Conservation (phyloP, 92 coral and sea anemone species). For the Heteractis magnifica region DNA sequence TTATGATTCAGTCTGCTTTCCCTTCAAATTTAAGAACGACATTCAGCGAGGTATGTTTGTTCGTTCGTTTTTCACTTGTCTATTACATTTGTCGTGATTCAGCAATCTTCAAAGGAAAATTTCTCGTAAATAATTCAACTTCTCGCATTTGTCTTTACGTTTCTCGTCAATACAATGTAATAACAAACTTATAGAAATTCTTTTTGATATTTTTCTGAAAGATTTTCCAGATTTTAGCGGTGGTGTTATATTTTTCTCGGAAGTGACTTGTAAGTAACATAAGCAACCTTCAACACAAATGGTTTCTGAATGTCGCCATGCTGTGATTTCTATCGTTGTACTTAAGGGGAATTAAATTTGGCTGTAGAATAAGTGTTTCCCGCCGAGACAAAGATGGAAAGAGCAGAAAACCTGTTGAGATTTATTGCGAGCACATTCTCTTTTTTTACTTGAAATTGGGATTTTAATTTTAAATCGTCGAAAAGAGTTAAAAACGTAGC, state of each 20-base stretch:
- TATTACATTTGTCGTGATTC: too few species aligned
- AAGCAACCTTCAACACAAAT: background rate
- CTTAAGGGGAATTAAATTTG: background rate
- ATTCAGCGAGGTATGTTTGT: too few species aligned
- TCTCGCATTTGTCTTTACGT: background rate
- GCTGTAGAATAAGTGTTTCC: background rate
- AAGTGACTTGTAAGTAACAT: background rate
- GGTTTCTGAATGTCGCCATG: background rate
- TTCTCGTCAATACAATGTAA: background rate
- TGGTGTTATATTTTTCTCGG: background rate
- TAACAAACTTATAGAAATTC: background rate
- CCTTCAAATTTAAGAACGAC: background rate
- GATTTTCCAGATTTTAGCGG: background rate
- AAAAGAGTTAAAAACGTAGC: too few species aligned
- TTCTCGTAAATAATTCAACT: background rate
- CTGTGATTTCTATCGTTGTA: background rate
- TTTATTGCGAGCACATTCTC: too few species aligned
- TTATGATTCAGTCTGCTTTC: background rate
- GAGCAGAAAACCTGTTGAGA: too few species aligned
- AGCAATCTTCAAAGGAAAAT: background rate
- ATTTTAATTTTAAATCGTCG: too few species aligned
- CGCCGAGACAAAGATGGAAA: background rate
- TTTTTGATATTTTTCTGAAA: background rate
- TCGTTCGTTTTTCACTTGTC: background rate
- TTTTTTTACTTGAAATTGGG: too few species aligned